Conservation (phyloP, 2,797 vertebrate genomes). For the Euthynnus affinis region DNA sequence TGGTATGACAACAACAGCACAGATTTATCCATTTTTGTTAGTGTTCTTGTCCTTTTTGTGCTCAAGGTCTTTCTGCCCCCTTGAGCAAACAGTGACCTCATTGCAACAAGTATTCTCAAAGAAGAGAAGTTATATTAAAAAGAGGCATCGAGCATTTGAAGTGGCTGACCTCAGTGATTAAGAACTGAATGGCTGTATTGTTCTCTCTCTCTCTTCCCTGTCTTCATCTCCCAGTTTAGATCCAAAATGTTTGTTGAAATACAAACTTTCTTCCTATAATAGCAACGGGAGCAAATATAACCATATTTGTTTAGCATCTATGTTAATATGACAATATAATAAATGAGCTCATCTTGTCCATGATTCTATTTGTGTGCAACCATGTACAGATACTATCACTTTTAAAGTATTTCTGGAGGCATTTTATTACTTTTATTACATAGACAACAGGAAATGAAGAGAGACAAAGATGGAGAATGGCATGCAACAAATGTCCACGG, state of each 20-base stretch:
- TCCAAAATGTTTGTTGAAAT: not conserved
- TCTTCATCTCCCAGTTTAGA: not conserved
- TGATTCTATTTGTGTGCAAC: not conserved
- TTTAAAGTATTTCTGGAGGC: not conserved
- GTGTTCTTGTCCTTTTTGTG: not conserved
- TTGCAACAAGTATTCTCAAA: not conserved
- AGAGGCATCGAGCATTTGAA: not conserved
- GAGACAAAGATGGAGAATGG: not conserved
- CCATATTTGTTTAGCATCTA: too few relatives aligned
- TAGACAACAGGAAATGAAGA: not conserved
- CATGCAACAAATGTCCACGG: too few relatives aligned
- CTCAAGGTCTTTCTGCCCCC: conserved; percentile 5
- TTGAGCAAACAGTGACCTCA: conserved; percentile 13
- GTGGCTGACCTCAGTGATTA: not conserved
- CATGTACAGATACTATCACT: too few relatives aligned
- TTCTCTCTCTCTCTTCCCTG: not conserved
- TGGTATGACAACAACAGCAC: not conserved
- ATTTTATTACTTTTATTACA: not conserved
- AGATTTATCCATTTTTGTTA: not conserved
- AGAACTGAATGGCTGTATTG: not conserved
- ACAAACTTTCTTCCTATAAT: not conserved
- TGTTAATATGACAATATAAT: not conserved
- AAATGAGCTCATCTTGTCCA: not conserved
- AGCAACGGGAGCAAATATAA: too few relatives aligned
- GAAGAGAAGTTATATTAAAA: not conserved